A percentile compares a stretch with the other conserved stretches of the same genome.
Evolutionary conservation across 2,113 vertebrate genomes (phyloP).

Genomic region (Athene noctua): DNA sequence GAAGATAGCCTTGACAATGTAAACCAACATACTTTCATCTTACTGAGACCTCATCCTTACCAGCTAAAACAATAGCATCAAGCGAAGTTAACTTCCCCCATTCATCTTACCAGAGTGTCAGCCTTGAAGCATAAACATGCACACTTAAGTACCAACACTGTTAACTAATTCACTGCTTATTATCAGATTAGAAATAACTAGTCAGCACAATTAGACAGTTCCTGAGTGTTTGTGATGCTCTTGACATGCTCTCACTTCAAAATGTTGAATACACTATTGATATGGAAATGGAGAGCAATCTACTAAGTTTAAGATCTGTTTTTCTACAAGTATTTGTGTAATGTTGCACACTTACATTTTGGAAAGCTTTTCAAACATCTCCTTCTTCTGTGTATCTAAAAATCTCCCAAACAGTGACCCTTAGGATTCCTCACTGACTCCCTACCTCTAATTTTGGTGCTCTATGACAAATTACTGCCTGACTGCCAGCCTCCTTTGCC

Average conservation of each 20-base stretch:
- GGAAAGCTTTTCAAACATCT: neutral
- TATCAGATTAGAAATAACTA: neutral
- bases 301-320: neutral
- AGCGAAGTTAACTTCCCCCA: constrained; percentile 62
- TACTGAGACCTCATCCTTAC: constrained; percentile 55
- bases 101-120: constrained; percentile 63
- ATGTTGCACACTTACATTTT: neutral
- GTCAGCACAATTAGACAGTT: neutral
- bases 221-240: neutral
- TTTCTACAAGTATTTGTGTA: neutral
- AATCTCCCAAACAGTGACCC: neutral
- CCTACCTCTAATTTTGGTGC: neutral
- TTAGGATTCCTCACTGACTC: neutral
- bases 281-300: neutral
- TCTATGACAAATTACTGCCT: neutral
- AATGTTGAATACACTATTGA: neutral
- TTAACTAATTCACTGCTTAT: constrained; percentile 64
- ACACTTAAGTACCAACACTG: neutral
- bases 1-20: constrained; percentile 70
- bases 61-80: constrained; percentile 69
- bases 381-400: neutral
- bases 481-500: neutral
- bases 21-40: constrained; percentile 70
- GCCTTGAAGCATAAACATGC: constrained; percentile 54
- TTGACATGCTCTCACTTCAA: neutral